phyloP scores from a whole-genome alignment of 2,113 vertebrate genomes.

The Procavia capensis region DNA sequence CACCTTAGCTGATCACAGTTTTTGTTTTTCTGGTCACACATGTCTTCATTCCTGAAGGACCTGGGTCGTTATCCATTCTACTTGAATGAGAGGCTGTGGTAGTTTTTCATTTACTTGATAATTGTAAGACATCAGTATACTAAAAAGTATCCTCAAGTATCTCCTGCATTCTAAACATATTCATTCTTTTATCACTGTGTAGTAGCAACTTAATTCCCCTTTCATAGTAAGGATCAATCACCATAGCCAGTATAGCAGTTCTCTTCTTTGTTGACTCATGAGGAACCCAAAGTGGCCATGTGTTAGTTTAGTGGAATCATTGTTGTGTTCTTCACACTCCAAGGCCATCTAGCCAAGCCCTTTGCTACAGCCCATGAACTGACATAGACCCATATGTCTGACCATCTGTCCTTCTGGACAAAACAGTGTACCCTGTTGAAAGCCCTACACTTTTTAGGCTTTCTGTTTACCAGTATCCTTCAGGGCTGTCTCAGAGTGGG shows the following conservation, averaged over 20 bases:
- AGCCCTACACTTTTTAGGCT: neutral
- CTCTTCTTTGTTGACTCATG: neutral
- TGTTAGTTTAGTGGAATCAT: neutral
- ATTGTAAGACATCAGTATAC: neutral
- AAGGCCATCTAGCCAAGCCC: neutral
- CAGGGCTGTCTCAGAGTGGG: neutral
- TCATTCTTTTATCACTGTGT: neutral
- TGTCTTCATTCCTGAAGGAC: neutral
- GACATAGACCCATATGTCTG: neutral
- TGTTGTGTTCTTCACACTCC: neutral
- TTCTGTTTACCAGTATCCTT: neutral
- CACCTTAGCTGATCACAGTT: neutral
- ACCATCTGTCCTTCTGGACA: neutral
- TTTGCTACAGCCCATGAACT: neutral
- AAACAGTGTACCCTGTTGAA: neutral
- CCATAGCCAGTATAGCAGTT: neutral
- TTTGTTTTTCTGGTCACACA: neutral
- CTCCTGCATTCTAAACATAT: neutral
- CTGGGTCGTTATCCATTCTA: neutral
- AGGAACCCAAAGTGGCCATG: neutral
- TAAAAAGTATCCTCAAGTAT: neutral
- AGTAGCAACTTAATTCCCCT: neutral
- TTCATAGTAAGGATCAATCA: neutral
- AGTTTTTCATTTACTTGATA: conserved; percentile 41
- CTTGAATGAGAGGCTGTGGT: neutral